Conservation (phyloP, 1,140 invertebrate genomes). For the Trachymyrmex cornetzi region DNA sequence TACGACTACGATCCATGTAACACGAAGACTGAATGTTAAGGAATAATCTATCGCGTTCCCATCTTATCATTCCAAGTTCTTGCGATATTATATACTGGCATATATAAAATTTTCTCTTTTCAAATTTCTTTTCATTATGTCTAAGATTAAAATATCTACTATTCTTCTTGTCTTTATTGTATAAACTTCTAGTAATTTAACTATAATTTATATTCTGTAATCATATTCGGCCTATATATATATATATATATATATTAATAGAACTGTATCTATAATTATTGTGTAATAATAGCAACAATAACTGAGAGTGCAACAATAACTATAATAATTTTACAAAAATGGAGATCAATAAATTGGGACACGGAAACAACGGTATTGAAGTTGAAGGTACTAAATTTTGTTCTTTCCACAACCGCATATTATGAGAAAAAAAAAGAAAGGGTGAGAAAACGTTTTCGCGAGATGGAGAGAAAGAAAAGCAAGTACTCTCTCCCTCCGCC, state of each 20-base stretch:
- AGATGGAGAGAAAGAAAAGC: constrained; percentile 26
- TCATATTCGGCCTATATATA: too few relatives aligned
- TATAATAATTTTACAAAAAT: too few relatives aligned
- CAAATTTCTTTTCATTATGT: background rate
- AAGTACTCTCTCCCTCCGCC: background rate
- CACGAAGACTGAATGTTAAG: background rate
- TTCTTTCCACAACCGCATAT: constrained; percentile 7
- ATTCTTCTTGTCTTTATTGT: background rate
- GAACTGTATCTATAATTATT: too few relatives aligned
- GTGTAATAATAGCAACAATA: too few relatives aligned
- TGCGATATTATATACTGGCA: background rate
- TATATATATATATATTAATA: too few relatives aligned
- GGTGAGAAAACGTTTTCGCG: background rate
- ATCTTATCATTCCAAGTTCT: background rate
- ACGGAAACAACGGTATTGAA: background rate
- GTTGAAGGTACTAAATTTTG: constrained; percentile 13
- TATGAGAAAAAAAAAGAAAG: constrained; percentile 4
- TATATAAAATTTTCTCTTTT: background rate
- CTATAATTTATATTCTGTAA: too few relatives aligned
- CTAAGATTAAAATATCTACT: background rate
- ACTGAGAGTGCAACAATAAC: too few relatives aligned
- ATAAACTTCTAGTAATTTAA: background rate
- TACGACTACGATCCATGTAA: background rate
- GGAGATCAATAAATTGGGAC: background rate
- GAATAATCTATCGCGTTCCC: constrained; percentile 1